Evolutionary conservation across 2,888 invertebrate species (phyloP).

Genomic region (Acheta domesticus): DNA sequence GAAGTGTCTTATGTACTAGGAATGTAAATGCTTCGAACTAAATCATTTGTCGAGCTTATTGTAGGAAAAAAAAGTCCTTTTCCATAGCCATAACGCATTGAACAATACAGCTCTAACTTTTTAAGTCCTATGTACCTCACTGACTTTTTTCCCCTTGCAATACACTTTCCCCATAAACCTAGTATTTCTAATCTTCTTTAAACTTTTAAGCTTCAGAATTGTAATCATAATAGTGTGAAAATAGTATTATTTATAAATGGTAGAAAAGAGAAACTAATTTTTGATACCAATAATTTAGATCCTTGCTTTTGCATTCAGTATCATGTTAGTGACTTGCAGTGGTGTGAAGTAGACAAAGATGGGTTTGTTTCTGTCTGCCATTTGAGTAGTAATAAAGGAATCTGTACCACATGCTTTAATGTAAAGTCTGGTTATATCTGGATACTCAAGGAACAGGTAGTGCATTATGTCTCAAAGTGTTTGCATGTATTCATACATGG

Average conservation of each 20-base stretch:
- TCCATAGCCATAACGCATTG: not conserved
- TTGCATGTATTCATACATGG: not conserved
- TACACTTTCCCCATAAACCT: not conserved
- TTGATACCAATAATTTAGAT: conserved; percentile 22
- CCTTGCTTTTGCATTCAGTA: conserved; percentile 26
- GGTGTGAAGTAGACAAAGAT: conserved; percentile 18
- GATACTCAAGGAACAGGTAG: not conserved
- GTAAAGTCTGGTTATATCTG: conserved; percentile 5
- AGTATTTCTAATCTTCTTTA: conserved; percentile 20
- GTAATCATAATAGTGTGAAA: not conserved
- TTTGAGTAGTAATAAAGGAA: conserved; percentile 1
- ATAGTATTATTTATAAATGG: not conserved
- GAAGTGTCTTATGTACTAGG: conserved; percentile 5
- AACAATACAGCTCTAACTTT: not conserved
- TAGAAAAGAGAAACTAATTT: conserved; percentile 25
- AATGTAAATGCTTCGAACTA: not conserved
- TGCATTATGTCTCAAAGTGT: not conserved
- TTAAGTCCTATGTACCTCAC: not conserved
- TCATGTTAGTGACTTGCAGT: conserved; percentile 18
- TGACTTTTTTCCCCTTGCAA: not conserved
- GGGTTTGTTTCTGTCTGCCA: not conserved
- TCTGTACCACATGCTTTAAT: conserved; percentile 2
- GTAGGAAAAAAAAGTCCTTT: not conserved
- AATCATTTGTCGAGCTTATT: conserved; percentile 18
- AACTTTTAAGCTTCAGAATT: conserved; percentile 19